Percentiles rank a stretch among this genome's conserved stretches.
Conservation (phyloP, 2,888 invertebrate species). For the Poecilobothrus nobilitatus region DNA sequence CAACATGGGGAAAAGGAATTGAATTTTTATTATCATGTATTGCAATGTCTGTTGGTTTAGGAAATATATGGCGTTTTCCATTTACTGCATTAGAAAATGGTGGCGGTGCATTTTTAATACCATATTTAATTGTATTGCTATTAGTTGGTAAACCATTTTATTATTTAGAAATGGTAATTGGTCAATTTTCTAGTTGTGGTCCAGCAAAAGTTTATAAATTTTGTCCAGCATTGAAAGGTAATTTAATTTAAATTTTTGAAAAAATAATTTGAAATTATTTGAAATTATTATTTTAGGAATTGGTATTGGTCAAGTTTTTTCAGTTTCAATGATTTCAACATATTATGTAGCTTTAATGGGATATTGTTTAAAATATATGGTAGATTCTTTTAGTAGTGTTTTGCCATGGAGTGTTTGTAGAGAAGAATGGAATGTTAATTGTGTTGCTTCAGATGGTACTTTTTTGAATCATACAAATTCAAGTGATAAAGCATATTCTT, state of each 20-base stretch:
- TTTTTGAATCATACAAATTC: not conserved
- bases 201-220: slow-evolving; percentile 59
- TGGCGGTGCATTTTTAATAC: slow-evolving; percentile 59
- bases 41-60: slow-evolving; percentile 56
- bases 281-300: slow-evolving; percentile 41
- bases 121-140: slow-evolving; percentile 54
- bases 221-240: slow-evolving; percentile 63
- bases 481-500: slow-evolving; percentile 18
- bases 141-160: slow-evolving; percentile 62
- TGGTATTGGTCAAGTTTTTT: slow-evolving; percentile 50
- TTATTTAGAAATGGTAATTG: slow-evolving; percentile 63
- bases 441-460: slow-evolving; percentile 38
- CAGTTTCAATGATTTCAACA: slow-evolving; percentile 51
- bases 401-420: slow-evolving; percentile 57
- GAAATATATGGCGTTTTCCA: slow-evolving; percentile 62
- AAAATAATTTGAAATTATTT: not conserved
- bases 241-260: no score
- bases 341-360: slow-evolving; percentile 63
- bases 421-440: slow-evolving; percentile 46
- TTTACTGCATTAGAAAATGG: slow-evolving; percentile 59
- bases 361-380: slow-evolving; percentile 53
- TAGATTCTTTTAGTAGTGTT: slow-evolving; percentile 51
- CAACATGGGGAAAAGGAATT: slow-evolving; percentile 41
- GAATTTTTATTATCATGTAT: slow-evolving; percentile 44
- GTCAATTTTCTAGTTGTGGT: slow-evolving; percentile 64